phyloP scores from a whole-genome alignment of 2,797 vertebrate species.

The Rallus crepitans region DNA sequence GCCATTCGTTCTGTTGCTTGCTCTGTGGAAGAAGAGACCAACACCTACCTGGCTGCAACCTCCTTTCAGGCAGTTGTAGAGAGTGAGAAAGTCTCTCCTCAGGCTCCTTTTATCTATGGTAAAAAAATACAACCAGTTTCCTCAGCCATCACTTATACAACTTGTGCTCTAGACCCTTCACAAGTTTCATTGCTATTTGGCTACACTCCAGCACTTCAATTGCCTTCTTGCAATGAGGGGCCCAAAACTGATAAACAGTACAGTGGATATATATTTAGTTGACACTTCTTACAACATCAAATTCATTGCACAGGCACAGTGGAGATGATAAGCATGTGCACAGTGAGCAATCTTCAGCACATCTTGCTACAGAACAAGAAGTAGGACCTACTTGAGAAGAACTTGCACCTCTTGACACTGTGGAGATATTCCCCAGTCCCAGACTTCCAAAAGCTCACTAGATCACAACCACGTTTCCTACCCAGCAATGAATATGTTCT shows the following conservation, averaged over 20 bases:
- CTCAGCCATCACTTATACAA: no score
- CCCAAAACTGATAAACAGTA: not conserved
- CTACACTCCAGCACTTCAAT: not conserved
- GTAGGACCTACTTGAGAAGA: not conserved
- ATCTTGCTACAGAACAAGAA: not conserved
- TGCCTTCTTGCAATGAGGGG: not conserved
- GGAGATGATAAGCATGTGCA: not conserved
- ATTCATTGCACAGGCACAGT: not conserved
- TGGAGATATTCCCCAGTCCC: not conserved
- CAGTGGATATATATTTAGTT: not conserved
- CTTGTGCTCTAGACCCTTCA: no score
- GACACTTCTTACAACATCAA: not conserved
- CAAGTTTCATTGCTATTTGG: no score
- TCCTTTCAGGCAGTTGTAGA: no score
- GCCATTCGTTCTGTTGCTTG: no score
- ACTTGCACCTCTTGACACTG: not conserved
- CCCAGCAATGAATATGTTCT: not conserved
- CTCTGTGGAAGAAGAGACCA: no score
- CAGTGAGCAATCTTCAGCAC: not conserved
- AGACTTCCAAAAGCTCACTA: not conserved
- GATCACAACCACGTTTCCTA: not conserved
- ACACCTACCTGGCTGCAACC: no score
- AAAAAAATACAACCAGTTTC: no score
- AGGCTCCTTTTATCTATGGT: no score
- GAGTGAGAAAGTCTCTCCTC: no score